phyloP scores from a whole-genome alignment of 1,140 invertebrate genomes.

The Uloborus diversus region DNA sequence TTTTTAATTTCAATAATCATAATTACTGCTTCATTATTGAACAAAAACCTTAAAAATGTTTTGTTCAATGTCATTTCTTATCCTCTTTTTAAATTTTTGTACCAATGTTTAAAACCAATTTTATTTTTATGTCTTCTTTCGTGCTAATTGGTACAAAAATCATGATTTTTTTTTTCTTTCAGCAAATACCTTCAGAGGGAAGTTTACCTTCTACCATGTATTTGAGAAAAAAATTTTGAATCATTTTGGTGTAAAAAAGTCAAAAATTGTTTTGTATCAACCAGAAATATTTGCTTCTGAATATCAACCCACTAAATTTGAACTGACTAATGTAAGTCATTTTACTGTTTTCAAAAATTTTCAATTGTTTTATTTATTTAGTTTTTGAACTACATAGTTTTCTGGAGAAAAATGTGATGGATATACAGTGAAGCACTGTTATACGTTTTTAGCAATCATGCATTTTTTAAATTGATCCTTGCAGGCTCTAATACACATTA shows the following conservation, averaged over 20 bases:
- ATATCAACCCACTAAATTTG: slow-evolving; percentile 66
- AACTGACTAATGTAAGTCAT: slow-evolving; percentile 40
- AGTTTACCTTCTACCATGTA: slow-evolving; percentile 63
- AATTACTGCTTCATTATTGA: too few relatives aligned
- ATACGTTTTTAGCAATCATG: too few relatives aligned
- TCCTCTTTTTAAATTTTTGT: too few relatives aligned
- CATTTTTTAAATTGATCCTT: too few relatives aligned
- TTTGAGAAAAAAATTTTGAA: slow-evolving; percentile 64
- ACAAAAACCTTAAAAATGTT: too few relatives aligned
- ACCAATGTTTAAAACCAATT: too few relatives aligned
- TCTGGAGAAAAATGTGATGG: neutral
- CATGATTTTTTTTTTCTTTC: slow-evolving; percentile 45
- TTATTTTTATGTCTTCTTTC: too few relatives aligned
- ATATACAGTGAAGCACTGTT: too few relatives aligned
- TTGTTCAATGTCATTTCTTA: too few relatives aligned
- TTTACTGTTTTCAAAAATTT: slow-evolving; percentile 5
- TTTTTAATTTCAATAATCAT: too few relatives aligned
- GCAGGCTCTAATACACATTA: too few relatives aligned
- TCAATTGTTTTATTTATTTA: neutral
- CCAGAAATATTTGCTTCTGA: slow-evolving; percentile 70
- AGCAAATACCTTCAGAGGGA: slow-evolving; percentile 68
- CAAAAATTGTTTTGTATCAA: slow-evolving; percentile 69
- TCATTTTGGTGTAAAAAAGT: slow-evolving; percentile 66
- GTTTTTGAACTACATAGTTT: neutral
- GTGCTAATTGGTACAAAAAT: too few relatives aligned